These are phyloP conservation scores for Semicossyphus pulcher DNA, from an alignment of 2,113 vertebrate genomes.

Conservation along the genomic window DNA sequence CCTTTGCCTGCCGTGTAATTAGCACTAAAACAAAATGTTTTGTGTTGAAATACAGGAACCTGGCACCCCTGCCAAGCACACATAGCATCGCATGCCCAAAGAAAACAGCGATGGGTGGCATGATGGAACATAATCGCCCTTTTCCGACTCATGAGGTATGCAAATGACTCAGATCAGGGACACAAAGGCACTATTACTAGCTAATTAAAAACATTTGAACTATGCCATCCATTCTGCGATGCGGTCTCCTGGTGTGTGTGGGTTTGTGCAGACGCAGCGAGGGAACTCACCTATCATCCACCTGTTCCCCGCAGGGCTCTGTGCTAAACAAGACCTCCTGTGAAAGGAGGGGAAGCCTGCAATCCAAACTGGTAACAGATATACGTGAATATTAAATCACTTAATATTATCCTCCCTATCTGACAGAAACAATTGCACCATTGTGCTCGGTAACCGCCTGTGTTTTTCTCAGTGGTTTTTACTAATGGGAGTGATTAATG, in stretches of 20 bases:
- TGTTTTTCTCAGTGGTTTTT: conserved; percentile 57
- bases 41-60: conserved; percentile 68
- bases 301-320: conserved; percentile 70
- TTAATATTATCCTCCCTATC: conserved; percentile 41
- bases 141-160: conserved; percentile 45
- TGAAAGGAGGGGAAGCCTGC: conserved; percentile 39
- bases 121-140: conserved; percentile 66
- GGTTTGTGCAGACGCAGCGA: conserved; percentile 35
- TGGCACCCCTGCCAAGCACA: conserved; percentile 68
- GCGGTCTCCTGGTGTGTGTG: conserved; percentile 34
- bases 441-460: conserved; percentile 58
- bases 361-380: conserved; percentile 71
- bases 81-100: conserved; percentile 47
- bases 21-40: conserved; percentile 69
- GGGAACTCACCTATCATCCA: conserved; percentile 53
- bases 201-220: conserved; percentile 61
- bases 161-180: conserved; percentile 50
- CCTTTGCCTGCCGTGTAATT: conserved; percentile 74
- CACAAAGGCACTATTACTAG: conserved; percentile 47
- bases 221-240: conserved; percentile 27
- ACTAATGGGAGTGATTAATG: conserved; percentile 59
- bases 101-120: conserved; percentile 64
- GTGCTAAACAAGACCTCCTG: conserved; percentile 38
- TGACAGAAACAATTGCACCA: conserved; percentile 59
- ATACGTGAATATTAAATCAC: conserved; percentile 71